Conservation (phyloP, 2,888 invertebrate genomes). For the Caenorhabditis plicata region DNA sequence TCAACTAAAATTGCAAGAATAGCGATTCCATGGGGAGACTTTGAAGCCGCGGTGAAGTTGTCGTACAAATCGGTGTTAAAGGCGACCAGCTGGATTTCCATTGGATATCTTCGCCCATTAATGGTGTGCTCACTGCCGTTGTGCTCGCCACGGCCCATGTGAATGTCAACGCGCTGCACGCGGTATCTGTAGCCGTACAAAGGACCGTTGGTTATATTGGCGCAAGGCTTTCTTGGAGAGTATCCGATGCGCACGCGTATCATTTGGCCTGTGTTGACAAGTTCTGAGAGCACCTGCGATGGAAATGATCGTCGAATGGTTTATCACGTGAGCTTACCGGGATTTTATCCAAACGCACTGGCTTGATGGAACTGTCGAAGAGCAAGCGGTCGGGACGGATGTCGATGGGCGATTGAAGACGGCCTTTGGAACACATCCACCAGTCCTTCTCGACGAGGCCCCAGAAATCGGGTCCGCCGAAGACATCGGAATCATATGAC, state of each 20-base stretch:
- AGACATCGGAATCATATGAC: slow-evolving; percentile 48
- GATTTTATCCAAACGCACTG: slow-evolving; percentile 89
- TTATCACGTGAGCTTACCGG: slow-evolving; percentile 71
- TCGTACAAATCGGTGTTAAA: slow-evolving; percentile 95
- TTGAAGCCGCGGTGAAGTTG: slow-evolving; percentile 89
- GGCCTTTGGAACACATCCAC: slow-evolving; percentile 93
- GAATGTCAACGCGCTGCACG: slow-evolving; percentile 67
- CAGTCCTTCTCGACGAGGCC: slow-evolving; percentile 93
- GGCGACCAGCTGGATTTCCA: slow-evolving; percentile 97
- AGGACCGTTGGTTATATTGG: slow-evolving; percentile 49
- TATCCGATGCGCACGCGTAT: slow-evolving; percentile 50
- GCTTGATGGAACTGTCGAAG: slow-evolving; percentile 89
- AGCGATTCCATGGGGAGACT: slow-evolving; percentile 90
- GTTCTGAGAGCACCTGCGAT: slow-evolving; percentile 40
- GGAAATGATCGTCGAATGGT: slow-evolving; percentile 1
- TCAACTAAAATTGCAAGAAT: slow-evolving; percentile 89
- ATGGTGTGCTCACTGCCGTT: slow-evolving; percentile 91
- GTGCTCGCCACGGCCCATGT: slow-evolving; percentile 86
- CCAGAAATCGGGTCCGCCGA: slow-evolving; percentile 85
- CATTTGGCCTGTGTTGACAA: slow-evolving; percentile 58
- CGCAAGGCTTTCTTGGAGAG: slow-evolving; percentile 74
- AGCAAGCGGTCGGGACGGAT: slow-evolving; percentile 88
- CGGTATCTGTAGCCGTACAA: slow-evolving; percentile 47
- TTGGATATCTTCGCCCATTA: slow-evolving; percentile 91
- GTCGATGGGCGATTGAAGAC: slow-evolving; percentile 94